These are phyloP conservation scores for Danio aesculapii DNA, from an alignment of 2,797 vertebrate genomes.

Conservation along the genomic window DNA sequence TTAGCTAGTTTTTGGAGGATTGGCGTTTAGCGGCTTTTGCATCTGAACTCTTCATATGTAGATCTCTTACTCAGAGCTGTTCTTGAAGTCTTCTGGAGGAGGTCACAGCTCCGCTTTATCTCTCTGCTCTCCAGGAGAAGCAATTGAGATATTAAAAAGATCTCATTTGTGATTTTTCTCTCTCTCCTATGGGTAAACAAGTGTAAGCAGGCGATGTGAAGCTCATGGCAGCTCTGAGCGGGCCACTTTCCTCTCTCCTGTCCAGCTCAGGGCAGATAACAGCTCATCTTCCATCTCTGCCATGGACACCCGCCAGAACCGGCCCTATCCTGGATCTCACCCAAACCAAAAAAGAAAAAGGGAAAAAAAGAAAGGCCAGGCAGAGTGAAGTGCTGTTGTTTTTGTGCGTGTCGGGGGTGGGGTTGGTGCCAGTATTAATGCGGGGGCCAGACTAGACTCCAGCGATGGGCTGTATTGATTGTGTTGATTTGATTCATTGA, in stretches of 20 bases:
- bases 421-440: conserved; percentile 90
- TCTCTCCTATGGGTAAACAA: conserved; percentile 9
- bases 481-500: conserved; percentile 99
- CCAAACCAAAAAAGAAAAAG: conserved; percentile 50
- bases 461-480: conserved; percentile 96
- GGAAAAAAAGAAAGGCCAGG: not conserved
- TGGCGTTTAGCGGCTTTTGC: too few relatives aligned
- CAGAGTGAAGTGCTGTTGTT: conserved; percentile 35
- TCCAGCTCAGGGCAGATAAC: conserved; percentile 69
- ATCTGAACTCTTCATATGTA: too few relatives aligned
- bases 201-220: not conserved
- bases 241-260: conserved; percentile 68
- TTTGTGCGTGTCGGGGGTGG: conserved; percentile 42
- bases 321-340: conserved; percentile 43
- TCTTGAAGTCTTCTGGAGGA: not conserved
- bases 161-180: conserved; percentile 31
- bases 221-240: conserved; percentile 4
- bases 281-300: conserved; percentile 70
- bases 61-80: not conserved
- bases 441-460: conserved; percentile 94
- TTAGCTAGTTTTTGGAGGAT: too few relatives aligned
- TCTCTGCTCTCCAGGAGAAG: not conserved
- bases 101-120: not conserved
- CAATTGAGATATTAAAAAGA: conserved; percentile 39
- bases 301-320: conserved; percentile 67